These are phyloP conservation scores for Micropoecilia bifurca DNA, from an alignment of 2,797 vertebrate species.

Conservation along the genomic window DNA sequence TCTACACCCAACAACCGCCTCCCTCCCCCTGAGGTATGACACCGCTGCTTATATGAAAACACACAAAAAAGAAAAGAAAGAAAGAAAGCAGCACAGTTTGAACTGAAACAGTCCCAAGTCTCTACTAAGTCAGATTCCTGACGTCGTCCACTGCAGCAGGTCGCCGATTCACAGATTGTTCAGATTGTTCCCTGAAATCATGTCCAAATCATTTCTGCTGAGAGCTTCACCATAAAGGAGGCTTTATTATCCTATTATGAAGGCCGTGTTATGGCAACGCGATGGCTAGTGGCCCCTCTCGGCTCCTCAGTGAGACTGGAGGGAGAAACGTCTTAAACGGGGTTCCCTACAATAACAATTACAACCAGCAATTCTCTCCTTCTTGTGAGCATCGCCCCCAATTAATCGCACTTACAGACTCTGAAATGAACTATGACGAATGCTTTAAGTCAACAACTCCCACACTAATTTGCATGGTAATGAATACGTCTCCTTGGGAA, in stretches of 20 bases:
- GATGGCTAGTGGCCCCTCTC: conserved; percentile 47
- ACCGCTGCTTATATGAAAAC: not conserved
- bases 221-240: conserved; percentile 67
- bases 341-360: conserved; percentile 74
- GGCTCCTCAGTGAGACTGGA: conserved; percentile 53
- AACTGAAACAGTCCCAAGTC: conserved; percentile 30
- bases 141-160: conserved; percentile 44
- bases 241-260: conserved; percentile 80
- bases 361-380: conserved; percentile 77
- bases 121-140: conserved; percentile 52
- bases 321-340: conserved; percentile 74
- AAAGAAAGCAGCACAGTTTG: not conserved
- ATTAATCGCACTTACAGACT: conserved; percentile 84
- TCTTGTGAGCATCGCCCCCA: conserved; percentile 75
- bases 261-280: conserved; percentile 55
- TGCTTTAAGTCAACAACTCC: conserved; percentile 80
- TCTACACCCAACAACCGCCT: not conserved
- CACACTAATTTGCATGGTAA: conserved; percentile 82
- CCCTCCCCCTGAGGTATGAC: not conserved
- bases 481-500: conserved; percentile 82
- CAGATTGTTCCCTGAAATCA: conserved; percentile 64
- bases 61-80: not conserved
- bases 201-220: conserved; percentile 74
- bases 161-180: conserved; percentile 69
- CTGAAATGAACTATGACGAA: conserved; percentile 83